Evolutionary conservation across 2,888 invertebrate species (phyloP).

Genomic region (Perdita meconis): DNA sequence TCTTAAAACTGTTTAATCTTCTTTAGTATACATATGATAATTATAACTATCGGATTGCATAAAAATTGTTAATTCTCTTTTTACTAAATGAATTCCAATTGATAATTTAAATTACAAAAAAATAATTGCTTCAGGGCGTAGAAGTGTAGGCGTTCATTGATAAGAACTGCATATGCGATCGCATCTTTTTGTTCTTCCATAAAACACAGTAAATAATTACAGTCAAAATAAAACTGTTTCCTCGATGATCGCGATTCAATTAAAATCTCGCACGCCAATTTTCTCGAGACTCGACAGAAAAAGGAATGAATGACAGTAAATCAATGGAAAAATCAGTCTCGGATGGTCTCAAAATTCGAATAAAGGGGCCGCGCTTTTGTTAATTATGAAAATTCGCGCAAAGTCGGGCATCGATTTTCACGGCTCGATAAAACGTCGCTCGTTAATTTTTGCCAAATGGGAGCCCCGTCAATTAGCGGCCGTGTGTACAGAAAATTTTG

Average conservation of each 20-base stretch:
- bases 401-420: neutral
- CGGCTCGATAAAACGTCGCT: constrained; percentile 6
- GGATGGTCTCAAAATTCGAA: constrained; percentile 3
- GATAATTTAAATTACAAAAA: no score
- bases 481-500: neutral
- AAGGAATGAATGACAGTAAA: constrained; percentile 3
- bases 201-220: no score
- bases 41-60: neutral
- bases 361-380: neutral
- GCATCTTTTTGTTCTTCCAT: no score
- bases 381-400: constrained; percentile 1
- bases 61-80: neutral
- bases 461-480: constrained; percentile 6
- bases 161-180: no score
- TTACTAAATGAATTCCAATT: neutral
- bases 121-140: no score
- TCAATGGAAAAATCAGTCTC: constrained; percentile 9
- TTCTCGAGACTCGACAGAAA: no score
- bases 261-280: no score
- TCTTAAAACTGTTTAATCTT: neutral
- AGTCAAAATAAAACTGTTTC: no score
- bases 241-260: no score
- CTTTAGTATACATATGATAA: no score
- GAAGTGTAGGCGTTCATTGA: no score
- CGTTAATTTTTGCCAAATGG: constrained; percentile 22